Evolutionary conservation across 2,888 invertebrate species (phyloP).

Genomic region (Chydorus sphaericus): DNA sequence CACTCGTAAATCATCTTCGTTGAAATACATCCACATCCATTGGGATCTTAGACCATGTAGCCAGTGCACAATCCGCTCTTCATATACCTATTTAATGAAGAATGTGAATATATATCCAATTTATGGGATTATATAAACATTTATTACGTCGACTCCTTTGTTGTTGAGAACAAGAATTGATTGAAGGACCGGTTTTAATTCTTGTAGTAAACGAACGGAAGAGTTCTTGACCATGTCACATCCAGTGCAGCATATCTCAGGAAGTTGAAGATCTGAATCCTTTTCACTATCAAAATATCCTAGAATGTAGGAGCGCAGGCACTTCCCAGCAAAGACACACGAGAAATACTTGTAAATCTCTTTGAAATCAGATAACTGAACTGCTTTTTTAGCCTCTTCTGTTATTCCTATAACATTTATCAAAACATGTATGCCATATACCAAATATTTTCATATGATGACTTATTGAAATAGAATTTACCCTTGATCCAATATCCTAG

Average conservation of each 20-base stretch:
- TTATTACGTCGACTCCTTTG: too few species aligned
- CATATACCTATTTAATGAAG: neutral
- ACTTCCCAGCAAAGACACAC: neutral
- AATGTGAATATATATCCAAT: too few species aligned
- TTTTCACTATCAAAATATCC: neutral
- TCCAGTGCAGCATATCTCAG: neutral
- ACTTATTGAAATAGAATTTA: too few species aligned
- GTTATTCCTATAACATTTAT: too few species aligned
- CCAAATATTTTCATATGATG: too few species aligned
- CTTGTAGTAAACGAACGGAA: too few species aligned
- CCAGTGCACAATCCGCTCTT: neutral
- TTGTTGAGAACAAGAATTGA: too few species aligned
- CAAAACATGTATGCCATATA: too few species aligned
- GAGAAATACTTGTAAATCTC: neutral
- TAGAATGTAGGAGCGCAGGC: neutral
- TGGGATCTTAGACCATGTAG: neutral
- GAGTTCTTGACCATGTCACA: neutral
- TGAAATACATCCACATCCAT: neutral
- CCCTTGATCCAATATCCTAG: neutral
- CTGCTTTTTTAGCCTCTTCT: neutral
- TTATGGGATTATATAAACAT: too few species aligned
- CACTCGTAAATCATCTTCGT: neutral
- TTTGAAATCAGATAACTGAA: neutral
- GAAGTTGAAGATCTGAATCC: neutral
- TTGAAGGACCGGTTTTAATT: neutral